Conservation (phyloP, 2,113 vertebrate species). For the Microtus pennsylvanicus region DNA sequence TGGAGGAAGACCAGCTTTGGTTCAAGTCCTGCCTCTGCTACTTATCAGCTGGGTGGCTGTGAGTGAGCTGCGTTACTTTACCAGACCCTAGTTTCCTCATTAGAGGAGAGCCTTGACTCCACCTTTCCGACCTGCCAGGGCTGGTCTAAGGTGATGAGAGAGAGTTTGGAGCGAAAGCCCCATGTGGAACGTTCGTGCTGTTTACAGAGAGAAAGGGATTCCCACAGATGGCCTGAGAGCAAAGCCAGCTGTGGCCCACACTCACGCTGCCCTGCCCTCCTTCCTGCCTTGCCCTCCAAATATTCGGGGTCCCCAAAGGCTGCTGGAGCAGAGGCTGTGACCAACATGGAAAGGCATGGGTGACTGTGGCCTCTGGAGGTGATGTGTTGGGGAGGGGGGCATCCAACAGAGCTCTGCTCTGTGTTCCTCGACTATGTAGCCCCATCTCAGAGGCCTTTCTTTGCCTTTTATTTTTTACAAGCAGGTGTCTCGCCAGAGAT, state of each 20-base stretch:
- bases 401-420: not conserved
- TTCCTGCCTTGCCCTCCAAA: not conserved
- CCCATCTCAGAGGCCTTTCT: conserved; percentile 32
- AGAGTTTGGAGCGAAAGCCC: not conserved
- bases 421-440: not conserved
- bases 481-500: conserved; percentile 64
- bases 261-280: accelerated
- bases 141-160: not conserved
- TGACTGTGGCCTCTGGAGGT: not conserved
- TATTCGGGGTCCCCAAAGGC: not conserved
- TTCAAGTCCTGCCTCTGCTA: not conserved
- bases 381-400: not conserved
- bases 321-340: not conserved
- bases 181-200: not conserved
- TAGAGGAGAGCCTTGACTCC: not conserved
- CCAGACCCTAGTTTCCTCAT: not conserved
- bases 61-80: not conserved
- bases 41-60: not conserved
- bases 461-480: conserved; percentile 57
- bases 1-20: not conserved
- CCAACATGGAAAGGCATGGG: not conserved
- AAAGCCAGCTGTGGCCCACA: not conserved
- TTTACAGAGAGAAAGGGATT: not conserved
- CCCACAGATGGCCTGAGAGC: not conserved
- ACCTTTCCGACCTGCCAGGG: not conserved